These are phyloP conservation scores for Eristalinus sepulchralis DNA, from an alignment of 2,888 invertebrate species.

Conservation along the genomic window DNA sequence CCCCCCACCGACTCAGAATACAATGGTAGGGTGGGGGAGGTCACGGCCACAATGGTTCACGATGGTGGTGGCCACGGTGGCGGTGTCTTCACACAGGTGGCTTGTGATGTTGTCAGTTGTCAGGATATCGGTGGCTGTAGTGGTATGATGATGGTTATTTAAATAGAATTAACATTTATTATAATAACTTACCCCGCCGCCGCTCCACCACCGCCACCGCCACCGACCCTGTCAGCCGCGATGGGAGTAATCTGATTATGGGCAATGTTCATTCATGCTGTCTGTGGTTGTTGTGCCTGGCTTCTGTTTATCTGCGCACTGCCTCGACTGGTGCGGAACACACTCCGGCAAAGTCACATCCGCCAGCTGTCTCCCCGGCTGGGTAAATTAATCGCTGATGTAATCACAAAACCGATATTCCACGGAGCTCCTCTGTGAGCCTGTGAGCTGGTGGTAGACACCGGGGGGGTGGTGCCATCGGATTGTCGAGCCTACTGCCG, in stretches of 20 bases:
- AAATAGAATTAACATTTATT: constrained; percentile 71
- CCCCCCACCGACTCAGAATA: neutral
- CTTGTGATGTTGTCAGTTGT: constrained; percentile 66
- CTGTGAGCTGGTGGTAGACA: too few relatives aligned
- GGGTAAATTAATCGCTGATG: constrained; percentile 69
- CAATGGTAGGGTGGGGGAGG: constrained; percentile 30
- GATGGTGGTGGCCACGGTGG: constrained; percentile 12
- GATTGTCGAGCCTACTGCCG: neutral
- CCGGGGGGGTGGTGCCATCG: neutral
- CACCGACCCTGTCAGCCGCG: neutral
- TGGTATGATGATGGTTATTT: constrained; percentile 63
- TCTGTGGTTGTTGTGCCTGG: constrained; percentile 26
- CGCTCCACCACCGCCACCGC: neutral
- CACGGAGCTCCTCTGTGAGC: constrained; percentile 24
- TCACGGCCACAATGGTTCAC: constrained; percentile 26
- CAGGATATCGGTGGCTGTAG: constrained; percentile 62
- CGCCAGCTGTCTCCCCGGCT: constrained; percentile 23
- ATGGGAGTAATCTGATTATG: constrained; percentile 62
- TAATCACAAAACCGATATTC: constrained; percentile 67
- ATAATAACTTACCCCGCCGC: constrained; percentile 60
- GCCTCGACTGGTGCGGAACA: constrained; percentile 17
- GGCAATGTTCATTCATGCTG: constrained; percentile 58
- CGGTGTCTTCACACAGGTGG: constrained; percentile 23
- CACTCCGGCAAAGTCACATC: constrained; percentile 34
- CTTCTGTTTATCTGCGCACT: constrained; percentile 50